Evolutionary conservation across 2,888 invertebrate genomes (phyloP), one percentile per base, ranked within the genome.

Genomic region (Patella pellucida): DNA sequence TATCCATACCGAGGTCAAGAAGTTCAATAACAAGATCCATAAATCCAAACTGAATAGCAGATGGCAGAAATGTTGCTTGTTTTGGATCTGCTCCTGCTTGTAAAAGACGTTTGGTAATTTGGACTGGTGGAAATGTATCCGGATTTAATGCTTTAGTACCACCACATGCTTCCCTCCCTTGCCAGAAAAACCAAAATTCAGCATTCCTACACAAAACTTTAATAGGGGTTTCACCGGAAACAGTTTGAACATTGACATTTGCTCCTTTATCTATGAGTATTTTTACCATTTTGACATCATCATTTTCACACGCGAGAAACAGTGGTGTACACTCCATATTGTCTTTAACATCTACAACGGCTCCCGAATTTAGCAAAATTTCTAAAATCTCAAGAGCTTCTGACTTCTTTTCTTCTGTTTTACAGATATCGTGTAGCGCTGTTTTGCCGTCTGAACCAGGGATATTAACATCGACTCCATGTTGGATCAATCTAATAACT

Each of bases 111-210:
- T 86, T 86, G 50, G 86, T 85, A 12, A 88, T 87, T 52, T 83
- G 78, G 27, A 87, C 80, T 7, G 86, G 86, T 27, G 87, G 87
- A 73, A 87, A 87, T 52, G 82, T 72, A n/a, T 81, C 79, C 0
- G 84, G 80, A 56, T 82, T 74, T 2, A 74, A 71, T 41, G 9
- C 41, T 68, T 79, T 81, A 15, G 70, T 52, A 27, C 75, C 77
- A 75, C 72, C 79, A 52, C 69, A 68, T 14, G 62, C 51, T 69
- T 82, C 81, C 23, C 80, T 74, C 0, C 85, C 84, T 71, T 86
- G 85, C 85, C 85, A 86, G 77, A 86, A 86, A 15, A 86, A 86
- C 86, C 87, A 87, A 54, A 85, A 85, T 62, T 87, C 87, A 9
- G 88, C 87, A 81, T 85, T 85, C 68, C 85, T 78, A 72, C 88